Evolutionary conservation across 2,888 invertebrate genomes (phyloP), one percentile per base, ranked within the genome.

Genomic region (Napeogenes inachia): DNA sequence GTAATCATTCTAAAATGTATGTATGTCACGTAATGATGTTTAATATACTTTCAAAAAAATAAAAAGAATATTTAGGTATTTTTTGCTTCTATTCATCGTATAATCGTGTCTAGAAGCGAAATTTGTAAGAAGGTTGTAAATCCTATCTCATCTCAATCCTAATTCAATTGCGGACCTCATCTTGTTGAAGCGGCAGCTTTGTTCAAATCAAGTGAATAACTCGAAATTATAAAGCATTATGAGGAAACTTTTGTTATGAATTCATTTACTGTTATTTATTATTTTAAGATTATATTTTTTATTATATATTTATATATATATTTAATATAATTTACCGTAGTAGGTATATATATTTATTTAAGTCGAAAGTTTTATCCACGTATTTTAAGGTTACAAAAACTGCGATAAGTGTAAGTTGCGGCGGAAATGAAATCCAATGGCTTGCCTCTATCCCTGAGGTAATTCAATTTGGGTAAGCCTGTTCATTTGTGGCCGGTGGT

Each of bases 401-500:
- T 42, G 12, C 2, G 38, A 38, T 38, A 38, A 38, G 38, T 38
- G 10, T 10, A 42, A 42, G 42, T 42, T 8, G 10, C 42, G 12
- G 8, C 5, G 42, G 42, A 42, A 42, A 42, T 12, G 42, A 42
- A 42, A 42, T 42, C 42, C 42, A 10, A 10, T 42, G 10, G 42
- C 42, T 42, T 42, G 5, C 3, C 10, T 42, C 42, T 42, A 42
- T 56, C 56, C 33, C 47, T n/a, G 35, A 56, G 55, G 57, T 63
- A 66, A 71, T 71, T 71, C 68, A 71, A 71, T 71, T 70, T 68
- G 67, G 63, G 61, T 70, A 67, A 71, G 68, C 64, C 68, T 61
- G 42, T 64, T 70, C 66, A 69, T 66, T 66, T 57, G 59, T 65
- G 66, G 65, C 63, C 65, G 66, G 54, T 57, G 62, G 59, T 63